Conservation (phyloP, 2,888 invertebrate species). For the Rhagonycha lutea region DNA sequence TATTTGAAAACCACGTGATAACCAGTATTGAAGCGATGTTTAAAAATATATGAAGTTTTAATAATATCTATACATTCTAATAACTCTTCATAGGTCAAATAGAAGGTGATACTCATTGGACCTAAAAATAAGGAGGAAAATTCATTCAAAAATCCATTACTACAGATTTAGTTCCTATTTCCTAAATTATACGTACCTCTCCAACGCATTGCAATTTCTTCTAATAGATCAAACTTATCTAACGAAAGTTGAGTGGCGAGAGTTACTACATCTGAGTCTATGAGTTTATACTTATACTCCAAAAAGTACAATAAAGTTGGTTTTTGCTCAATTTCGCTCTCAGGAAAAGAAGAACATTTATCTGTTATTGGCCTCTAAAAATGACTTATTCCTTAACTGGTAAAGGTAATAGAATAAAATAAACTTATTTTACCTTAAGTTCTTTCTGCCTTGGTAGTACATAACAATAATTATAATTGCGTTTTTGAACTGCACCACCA, state of each 20-base stretch:
- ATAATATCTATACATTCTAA: constrained; percentile 77
- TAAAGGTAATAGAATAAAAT: constrained; percentile 26
- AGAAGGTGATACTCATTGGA: constrained; percentile 84
- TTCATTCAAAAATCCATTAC: too few relatives aligned
- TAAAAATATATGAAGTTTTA: constrained; percentile 72
- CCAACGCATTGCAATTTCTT: constrained; percentile 83
- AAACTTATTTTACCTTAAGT: constrained; percentile 64
- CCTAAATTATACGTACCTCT: constrained; percentile 58
- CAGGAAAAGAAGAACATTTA: constrained; percentile 76
- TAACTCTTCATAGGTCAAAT: constrained; percentile 86
- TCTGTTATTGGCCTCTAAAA: constrained; percentile 79
- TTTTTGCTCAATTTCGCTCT: constrained; percentile 69
- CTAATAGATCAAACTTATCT: constrained; percentile 82
- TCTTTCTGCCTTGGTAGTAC: constrained; percentile 58
- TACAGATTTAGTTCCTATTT: too few relatives aligned
- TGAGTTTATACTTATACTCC: constrained; percentile 70
- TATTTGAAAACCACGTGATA: constrained; percentile 91
- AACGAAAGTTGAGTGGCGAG: constrained; percentile 87
- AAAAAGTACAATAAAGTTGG: constrained; percentile 83
- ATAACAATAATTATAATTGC: not conserved
- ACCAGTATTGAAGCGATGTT: constrained; percentile 77
- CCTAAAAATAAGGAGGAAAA: constrained; percentile 55
- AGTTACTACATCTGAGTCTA: constrained; percentile 72
- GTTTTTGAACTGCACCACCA: not conserved
- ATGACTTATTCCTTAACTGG: constrained; percentile 56